These are phyloP conservation scores for Graptemys geographica DNA, from an alignment of 2,797 vertebrate genomes.

Conservation along the genomic window DNA sequence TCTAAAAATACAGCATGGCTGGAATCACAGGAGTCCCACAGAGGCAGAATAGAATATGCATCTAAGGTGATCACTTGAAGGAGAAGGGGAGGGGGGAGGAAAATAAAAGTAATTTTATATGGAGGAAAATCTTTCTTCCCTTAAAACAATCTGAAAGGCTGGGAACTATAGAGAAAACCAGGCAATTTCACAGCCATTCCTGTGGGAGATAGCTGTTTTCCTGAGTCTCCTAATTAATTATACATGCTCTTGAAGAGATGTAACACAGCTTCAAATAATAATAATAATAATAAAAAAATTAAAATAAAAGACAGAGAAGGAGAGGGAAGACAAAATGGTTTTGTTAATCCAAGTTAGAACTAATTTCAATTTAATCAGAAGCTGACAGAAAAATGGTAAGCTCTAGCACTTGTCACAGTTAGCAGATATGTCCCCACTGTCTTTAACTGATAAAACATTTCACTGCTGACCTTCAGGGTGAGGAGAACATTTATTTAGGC, in stretches of 20 bases:
- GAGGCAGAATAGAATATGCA: neutral
- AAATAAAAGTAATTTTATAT: neutral
- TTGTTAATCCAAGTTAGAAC: slow-evolving; percentile 49
- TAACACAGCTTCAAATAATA: slow-evolving; percentile 11
- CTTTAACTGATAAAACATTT: slow-evolving; percentile 67
- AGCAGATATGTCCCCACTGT: slow-evolving; percentile 37
- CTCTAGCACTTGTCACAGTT: slow-evolving; percentile 37
- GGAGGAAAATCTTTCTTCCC: neutral
- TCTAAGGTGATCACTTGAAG: neutral
- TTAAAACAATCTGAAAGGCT: neutral
- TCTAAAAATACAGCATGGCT: neutral
- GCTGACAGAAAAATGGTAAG: slow-evolving; percentile 36
- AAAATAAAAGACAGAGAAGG: slow-evolving; percentile 1
- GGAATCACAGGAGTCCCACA: neutral
- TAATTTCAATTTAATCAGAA: slow-evolving; percentile 69
- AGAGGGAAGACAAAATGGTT: slow-evolving; percentile 51
- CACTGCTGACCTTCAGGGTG: slow-evolving; percentile 55
- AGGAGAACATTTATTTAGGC: slow-evolving; percentile 54
- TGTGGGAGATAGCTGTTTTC: slow-evolving; percentile 50
- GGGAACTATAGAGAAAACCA: slow-evolving; percentile 17
- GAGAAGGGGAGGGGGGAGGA: neutral
- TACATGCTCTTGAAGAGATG: slow-evolving; percentile 43
- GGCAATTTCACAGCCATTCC: slow-evolving; percentile 50
- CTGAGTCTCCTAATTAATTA: slow-evolving; percentile 71
- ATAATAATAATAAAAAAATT: neutral